Conservation (phyloP, 2,797 vertebrate species). For the Myripristis murdjan region DNA sequence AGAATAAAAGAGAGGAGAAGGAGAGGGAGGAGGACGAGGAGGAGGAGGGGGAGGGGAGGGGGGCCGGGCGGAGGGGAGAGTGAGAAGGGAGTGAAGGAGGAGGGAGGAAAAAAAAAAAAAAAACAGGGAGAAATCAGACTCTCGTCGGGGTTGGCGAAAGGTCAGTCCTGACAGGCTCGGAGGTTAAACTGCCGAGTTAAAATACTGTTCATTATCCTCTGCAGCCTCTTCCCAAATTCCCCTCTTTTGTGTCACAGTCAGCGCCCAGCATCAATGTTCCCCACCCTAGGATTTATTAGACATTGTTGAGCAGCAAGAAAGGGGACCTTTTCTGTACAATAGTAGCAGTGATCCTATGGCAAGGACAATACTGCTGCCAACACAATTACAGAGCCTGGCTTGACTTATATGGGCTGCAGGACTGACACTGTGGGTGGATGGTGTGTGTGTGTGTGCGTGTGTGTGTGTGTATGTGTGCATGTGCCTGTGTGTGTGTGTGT, state of each 20-base stretch:
- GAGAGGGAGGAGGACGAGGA: constrained; percentile 67
- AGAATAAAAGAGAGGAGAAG: constrained; percentile 80
- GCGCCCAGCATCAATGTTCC: constrained; percentile 93
- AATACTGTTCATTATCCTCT: constrained; percentile 99
- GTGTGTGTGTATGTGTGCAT: too few species aligned
- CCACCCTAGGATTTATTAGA: constrained; percentile 96
- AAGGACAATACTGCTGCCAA: constrained; percentile 83
- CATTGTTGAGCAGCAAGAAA: constrained; percentile 91
- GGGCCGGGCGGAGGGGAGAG: constrained; percentile 62
- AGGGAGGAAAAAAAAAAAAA: constrained; percentile 48
- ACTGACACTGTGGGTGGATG: constrained; percentile 58
- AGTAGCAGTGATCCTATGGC: constrained; percentile 86
- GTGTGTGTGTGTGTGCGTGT: constrained; percentile 21
- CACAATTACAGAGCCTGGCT: constrained; percentile 79
- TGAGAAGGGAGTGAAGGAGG: constrained; percentile 27
- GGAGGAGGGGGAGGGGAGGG: constrained; percentile 62
- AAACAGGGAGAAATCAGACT: constrained; percentile 94
- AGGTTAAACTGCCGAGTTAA: constrained; percentile 99
- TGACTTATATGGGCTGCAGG: constrained; percentile 76
- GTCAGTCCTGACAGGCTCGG: constrained; percentile 98
- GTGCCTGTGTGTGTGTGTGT: constrained; percentile 38
- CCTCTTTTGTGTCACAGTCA: constrained; percentile 97
- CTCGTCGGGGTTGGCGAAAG: constrained; percentile 99
- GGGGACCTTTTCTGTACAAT: constrained; percentile 87
- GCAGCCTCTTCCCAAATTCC: constrained; percentile 96